Evolutionary conservation across 2,888 invertebrate genomes (phyloP), one percentile per base, ranked within the genome.

Genomic region (Amphipoea oculea): DNA sequence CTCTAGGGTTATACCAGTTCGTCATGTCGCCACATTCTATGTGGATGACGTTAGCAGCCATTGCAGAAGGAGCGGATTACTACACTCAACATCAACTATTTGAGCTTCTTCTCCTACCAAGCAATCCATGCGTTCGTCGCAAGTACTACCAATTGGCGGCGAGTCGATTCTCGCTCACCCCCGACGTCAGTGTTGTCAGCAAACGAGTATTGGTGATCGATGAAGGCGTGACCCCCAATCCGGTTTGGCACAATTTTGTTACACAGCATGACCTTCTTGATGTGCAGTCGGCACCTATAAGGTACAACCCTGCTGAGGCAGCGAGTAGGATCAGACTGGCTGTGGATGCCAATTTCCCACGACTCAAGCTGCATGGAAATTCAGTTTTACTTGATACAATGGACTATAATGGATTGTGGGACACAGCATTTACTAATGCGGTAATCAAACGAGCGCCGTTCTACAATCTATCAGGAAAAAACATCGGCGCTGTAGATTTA

Each of bases 381-480:
- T 89, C 86, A 4, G 79, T 89, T 48, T 3, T 89, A 45, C 17
- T 89, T 9, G 86, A 89, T 14, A 81, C 86, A 0, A 71, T 88
- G 51, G 86, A 89, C 23, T 91, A 86, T 12, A 81, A 82, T 0
- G 91, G 89, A 1, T 48, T 90, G 23, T 89, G 88, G 88, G 79
- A 74, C 17, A 84, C 79, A 29, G 88, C 86, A 20, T 89, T 89
- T 57, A 11, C 69, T 20, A 81, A 88, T 9, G 82, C 83, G 0
- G 71, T 82, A 5, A 45, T 85, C 20, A 74, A 84, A 12, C 83
- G 83, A 0, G 80, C 89, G 14, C 83, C 89, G 0, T 89, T 89
- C 65, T 80, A 89, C 40, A 73, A 4, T 63, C 0, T 51, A n/a
- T 14, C 57, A 17, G 89, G 88, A 51, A 5, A 79, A 66, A 72